Evolutionary conservation across 2,113 vertebrate species (phyloP), one percentile per base, ranked within the genome.

Genomic region (Rhinogobius similis): DNA sequence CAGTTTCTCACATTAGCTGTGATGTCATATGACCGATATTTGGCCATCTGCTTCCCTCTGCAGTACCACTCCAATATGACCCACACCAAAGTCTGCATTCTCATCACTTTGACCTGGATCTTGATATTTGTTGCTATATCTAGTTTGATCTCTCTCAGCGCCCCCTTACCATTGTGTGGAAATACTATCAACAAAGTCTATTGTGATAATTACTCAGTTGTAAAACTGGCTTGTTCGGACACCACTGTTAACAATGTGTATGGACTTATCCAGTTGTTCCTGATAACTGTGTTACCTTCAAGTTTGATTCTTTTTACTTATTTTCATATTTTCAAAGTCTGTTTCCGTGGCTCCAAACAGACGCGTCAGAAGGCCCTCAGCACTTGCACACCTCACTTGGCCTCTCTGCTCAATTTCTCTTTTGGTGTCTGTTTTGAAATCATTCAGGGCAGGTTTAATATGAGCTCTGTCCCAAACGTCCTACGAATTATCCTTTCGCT

Each of bases 151-250:
- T 67, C 50, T 16, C 24, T 89, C 61, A 81, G 65, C 55, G 23
- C 62, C 0, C 48, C 18, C 5, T 53, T 87, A 10, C 14, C 56
- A 5, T 78, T 88, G 39, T 91, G 90, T 70, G 76, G 81, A 29
- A 85, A 82, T 58, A 0, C 76, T 5, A 74, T 91, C 1, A 43
- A 81, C 29, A 88, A 78, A 36, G 77, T 90, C 0, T 87, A 70
- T 38, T 91, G 90, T 62, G 74, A 79, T 3, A 89, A 88, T 58
- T 86, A 82, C 27, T 59, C 81, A 29, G 55, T 89, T 2, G 74
- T 87, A 7, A 89, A 86, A 32, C 67, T 88, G 27, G 68, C 84
- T 29, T 91, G 90, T 61, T 79, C 62, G 5, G 83, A 86, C 39
- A 86, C 82, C 2, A 76, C 3, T 8, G 21, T 79, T 5, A 79